phyloP scores from a whole-genome alignment of 2,797 vertebrate species.

The Alectoris magna region DNA sequence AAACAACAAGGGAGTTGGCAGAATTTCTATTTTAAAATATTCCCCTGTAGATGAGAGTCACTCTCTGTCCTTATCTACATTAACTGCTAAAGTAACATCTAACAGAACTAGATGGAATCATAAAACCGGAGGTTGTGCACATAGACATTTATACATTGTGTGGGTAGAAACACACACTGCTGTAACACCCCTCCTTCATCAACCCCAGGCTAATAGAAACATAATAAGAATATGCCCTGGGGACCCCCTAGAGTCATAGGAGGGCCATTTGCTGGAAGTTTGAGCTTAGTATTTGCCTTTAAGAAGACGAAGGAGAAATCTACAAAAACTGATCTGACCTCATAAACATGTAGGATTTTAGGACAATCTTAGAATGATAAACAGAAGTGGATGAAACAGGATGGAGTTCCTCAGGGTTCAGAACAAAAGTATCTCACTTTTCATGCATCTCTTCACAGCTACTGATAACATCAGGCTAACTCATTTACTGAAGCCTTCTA shows the following conservation, averaged over 20 bases:
- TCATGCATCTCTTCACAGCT: background rate
- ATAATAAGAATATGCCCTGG: background rate
- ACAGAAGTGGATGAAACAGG: background rate
- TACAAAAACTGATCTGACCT: slow-evolving; percentile 4
- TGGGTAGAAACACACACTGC: accelerated
- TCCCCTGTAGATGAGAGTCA: background rate
- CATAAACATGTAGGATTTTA: background rate
- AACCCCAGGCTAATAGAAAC: background rate
- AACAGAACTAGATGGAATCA: background rate
- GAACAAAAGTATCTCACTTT: background rate
- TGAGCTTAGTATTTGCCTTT: background rate
- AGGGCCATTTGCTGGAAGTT: background rate
- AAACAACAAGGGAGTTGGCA: background rate
- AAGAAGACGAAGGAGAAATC: slow-evolving; percentile 5
- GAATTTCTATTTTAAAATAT: background rate
- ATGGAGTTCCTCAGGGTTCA: background rate
- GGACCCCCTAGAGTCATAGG: background rate
- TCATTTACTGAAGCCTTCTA: background rate
- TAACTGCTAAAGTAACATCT: background rate
- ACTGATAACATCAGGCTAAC: background rate
- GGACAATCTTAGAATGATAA: slow-evolving; percentile 15
- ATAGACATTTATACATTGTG: background rate
- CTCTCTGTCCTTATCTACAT: background rate
- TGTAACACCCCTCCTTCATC: background rate
- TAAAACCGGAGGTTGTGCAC: accelerated